Percentiles rank a stretch among this genome's conserved stretches.
These are phyloP conservation scores for Cryptocephalus moraei DNA, from an alignment of 2,888 invertebrate genomes.

Conservation along the genomic window DNA sequence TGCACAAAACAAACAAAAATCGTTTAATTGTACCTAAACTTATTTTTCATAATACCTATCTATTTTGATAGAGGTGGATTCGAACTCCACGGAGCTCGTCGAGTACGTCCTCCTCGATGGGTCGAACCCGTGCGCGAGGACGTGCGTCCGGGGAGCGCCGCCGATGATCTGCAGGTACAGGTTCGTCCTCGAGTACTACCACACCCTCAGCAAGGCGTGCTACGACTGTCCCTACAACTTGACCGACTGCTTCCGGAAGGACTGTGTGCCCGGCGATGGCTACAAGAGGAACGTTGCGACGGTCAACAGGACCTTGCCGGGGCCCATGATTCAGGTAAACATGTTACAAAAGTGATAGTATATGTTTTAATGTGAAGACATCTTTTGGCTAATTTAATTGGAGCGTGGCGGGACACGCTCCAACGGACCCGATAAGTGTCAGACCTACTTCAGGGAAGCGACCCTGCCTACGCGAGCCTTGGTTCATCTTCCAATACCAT, in stretches of 20 bases:
- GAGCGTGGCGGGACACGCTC: too few species aligned
- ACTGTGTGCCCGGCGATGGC: constrained; percentile 81
- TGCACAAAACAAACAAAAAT: neutral
- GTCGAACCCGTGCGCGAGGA: constrained; percentile 50
- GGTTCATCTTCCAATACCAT: too few species aligned
- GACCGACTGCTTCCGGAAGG: constrained; percentile 64
- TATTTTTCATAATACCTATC: neutral
- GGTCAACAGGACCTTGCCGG: constrained; percentile 80
- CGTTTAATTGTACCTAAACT: neutral
- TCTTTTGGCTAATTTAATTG: too few species aligned
- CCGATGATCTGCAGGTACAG: constrained; percentile 62
- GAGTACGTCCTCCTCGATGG: constrained; percentile 28
- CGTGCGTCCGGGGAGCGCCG: constrained; percentile 48
- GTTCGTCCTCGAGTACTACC: constrained; percentile 73
- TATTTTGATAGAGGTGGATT: constrained; percentile 6
- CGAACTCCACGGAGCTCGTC: constrained; percentile 12
- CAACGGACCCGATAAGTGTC: too few species aligned
- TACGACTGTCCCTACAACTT: constrained; percentile 66
- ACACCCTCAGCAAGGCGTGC: constrained; percentile 82
- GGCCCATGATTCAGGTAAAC: constrained; percentile 69
- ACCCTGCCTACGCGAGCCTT: too few species aligned
- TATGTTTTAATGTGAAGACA: neutral
- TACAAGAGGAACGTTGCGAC: constrained; percentile 63
- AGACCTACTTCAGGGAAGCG: too few species aligned
- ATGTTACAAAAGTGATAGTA: neutral